Percentiles rank a stretch among this genome's conserved stretches.
phyloP scores from a whole-genome alignment of 2,888 invertebrate species.

The Ectemnius lituratus region DNA sequence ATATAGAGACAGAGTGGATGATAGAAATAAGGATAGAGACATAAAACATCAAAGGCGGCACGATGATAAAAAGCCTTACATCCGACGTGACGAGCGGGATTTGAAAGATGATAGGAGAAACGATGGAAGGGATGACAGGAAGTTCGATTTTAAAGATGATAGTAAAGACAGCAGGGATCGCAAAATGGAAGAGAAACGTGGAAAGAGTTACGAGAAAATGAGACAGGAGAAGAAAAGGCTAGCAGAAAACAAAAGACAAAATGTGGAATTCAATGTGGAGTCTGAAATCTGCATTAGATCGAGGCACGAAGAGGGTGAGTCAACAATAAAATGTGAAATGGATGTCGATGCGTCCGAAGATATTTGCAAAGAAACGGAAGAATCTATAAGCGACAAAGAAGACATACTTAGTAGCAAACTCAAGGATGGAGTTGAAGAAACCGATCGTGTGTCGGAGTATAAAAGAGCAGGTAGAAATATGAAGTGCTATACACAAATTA shows the following conservation, averaged over 20 bases:
- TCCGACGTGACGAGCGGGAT: constrained; percentile 75
- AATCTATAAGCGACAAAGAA: constrained; percentile 35
- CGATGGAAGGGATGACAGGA: constrained; percentile 77
- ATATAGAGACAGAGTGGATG: constrained; percentile 78
- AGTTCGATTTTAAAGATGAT: constrained; percentile 68
- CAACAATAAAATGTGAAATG: constrained; percentile 22
- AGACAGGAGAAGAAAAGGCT: constrained; percentile 73
- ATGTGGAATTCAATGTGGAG: constrained; percentile 51
- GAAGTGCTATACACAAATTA: not conserved
- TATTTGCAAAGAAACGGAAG: constrained; percentile 29
- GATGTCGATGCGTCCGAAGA: constrained; percentile 27
- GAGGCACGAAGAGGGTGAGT: constrained; percentile 55
- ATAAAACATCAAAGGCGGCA: constrained; percentile 73
- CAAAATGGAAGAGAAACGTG: constrained; percentile 77
- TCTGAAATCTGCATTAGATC: constrained; percentile 55
- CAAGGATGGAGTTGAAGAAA: constrained; percentile 25
- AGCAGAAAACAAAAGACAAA: constrained; percentile 71
- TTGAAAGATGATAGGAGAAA: constrained; percentile 74
- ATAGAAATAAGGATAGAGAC: constrained; percentile 76
- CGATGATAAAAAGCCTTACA: constrained; percentile 73
- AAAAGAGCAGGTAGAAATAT: constrained; percentile 35
- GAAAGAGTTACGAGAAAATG: constrained; percentile 77
- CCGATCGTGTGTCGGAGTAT: constrained; percentile 16
- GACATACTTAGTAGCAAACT: constrained; percentile 22
- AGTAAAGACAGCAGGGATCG: constrained; percentile 61